Base-by-base conservation (phyloP, 1,140 invertebrate species). In the Drosophila arizonae region DNA sequence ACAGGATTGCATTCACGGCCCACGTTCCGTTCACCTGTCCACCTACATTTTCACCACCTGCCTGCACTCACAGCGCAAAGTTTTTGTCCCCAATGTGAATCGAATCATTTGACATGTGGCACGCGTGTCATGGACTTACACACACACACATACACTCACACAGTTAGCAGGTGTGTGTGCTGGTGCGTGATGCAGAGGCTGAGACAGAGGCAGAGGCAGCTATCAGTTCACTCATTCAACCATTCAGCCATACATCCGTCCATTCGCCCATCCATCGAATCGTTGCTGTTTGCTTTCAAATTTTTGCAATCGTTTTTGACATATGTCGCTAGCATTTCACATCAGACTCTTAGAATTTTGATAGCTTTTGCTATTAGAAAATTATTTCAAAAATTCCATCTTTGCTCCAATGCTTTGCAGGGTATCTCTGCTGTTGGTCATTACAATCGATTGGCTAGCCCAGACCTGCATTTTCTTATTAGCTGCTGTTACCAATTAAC, bases 41-140 rank as follows among this genome's bases (percentile, higher is more conserved):
- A 21, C 33, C 17, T 5, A 28, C 28, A 13, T 13, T 8, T 28
- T 13, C 43, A 1, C 10, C 15, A 43, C 26, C n/a, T 60, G 43
- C 43, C 26, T 28, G 6, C n/a, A 48, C 30, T 45, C 64, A 24
- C 58, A 11, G 36, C 45, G 13, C 28, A 43, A 5, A 39, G 33
- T 28, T 58, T 52, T 60, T 67, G 26, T 39, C 60, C n/a, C 13
- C 50, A 30, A 48, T 60, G 46, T 66, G 66, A 85, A 86, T 87
- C 81, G 79, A 87, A 86, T 67, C 58, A 68, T 76, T 87, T 87
- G 81, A 86, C 81, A 86, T 86, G 70, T 56, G 72, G 64, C 78
- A 55, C 74, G 66, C 75, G 76, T 87, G 81, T 75, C 75, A 54
- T 33, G 24, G 60, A 69, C 61, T 60, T 77, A 48, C 65, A 69